phyloP scores from a whole-genome alignment of 2,797 vertebrate species.

The Manis pentadactyla region DNA sequence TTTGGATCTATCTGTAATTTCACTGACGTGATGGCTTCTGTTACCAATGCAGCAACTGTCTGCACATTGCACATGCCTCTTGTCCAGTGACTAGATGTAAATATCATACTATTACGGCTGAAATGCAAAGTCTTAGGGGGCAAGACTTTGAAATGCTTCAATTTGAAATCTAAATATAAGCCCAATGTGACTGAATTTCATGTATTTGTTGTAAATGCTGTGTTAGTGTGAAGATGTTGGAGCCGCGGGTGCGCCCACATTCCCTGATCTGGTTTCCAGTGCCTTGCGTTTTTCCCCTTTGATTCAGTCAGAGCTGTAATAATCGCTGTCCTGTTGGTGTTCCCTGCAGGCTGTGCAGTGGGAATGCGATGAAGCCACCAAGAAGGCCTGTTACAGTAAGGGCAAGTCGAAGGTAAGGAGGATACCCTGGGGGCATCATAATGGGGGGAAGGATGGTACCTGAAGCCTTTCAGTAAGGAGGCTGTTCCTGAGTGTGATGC shows the following conservation, averaged over 20 bases:
- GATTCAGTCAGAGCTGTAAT: neutral
- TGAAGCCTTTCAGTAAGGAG: fast-evolving
- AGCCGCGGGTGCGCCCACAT: fast-evolving
- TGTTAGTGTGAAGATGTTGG: fast-evolving
- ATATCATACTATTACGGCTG: neutral
- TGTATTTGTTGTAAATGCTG: neutral
- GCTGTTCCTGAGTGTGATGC: neutral
- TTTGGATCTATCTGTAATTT: neutral
- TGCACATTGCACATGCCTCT: fast-evolving
- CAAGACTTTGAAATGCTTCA: neutral
- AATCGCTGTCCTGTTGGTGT: neutral
- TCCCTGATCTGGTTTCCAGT: fast-evolving
- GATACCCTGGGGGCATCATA: too few species aligned
- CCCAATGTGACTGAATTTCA: neutral
- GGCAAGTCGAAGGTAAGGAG: conserved; percentile 96
- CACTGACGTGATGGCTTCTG: fast-evolving
- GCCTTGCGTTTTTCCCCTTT: neutral
- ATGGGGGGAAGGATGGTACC: too few species aligned
- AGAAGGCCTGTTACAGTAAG: conserved; percentile 97
- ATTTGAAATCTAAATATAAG: neutral
- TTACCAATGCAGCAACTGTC: fast-evolving
- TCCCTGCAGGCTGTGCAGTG: conserved; percentile 94
- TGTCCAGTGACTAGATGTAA: neutral
- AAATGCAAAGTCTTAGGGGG: neutral
- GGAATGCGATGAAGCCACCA: conserved; percentile 96